Conservation (phyloP, 2,888 invertebrate species). For the Physocephala rufipes region DNA sequence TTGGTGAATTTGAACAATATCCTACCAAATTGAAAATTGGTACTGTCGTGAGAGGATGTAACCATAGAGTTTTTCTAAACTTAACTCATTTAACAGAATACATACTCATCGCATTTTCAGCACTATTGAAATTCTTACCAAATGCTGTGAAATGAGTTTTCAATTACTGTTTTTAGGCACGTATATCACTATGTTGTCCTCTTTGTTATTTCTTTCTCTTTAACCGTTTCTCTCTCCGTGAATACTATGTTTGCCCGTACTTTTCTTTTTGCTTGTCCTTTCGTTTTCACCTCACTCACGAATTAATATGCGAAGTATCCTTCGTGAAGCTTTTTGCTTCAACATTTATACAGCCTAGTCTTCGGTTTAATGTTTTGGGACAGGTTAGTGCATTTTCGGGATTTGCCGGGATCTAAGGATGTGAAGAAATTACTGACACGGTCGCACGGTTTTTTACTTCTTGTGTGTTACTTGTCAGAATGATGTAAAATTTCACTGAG, state of each 20-base stretch:
- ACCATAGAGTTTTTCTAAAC: too few species aligned
- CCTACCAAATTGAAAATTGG: too few species aligned
- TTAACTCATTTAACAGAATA: too few species aligned
- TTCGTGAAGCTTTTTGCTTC: constrained; percentile 33
- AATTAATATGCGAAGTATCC: constrained; percentile 22
- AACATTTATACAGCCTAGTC: constrained; percentile 54
- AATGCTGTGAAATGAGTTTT: too few species aligned
- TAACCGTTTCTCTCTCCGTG: too few species aligned
- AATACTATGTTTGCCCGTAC: not conserved
- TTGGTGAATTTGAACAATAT: too few species aligned
- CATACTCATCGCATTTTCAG: too few species aligned
- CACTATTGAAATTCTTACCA: too few species aligned
- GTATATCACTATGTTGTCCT: too few species aligned
- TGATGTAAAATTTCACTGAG: constrained; percentile 5
- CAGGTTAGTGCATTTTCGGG: constrained; percentile 66
- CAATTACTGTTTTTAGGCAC: too few species aligned
- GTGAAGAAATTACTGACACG: constrained; percentile 51
- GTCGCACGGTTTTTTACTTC: constrained; percentile 11
- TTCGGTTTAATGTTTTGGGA: constrained; percentile 62
- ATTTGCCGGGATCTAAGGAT: constrained; percentile 66
- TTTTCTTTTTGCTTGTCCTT: not conserved
- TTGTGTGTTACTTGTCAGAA: constrained; percentile 21
- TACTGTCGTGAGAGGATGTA: too few species aligned
- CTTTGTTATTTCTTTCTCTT: too few species aligned
- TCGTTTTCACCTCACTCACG: constrained; percentile 27